phyloP scores from a whole-genome alignment of 2,797 vertebrate genomes.

The Chaunax sp. region DNA sequence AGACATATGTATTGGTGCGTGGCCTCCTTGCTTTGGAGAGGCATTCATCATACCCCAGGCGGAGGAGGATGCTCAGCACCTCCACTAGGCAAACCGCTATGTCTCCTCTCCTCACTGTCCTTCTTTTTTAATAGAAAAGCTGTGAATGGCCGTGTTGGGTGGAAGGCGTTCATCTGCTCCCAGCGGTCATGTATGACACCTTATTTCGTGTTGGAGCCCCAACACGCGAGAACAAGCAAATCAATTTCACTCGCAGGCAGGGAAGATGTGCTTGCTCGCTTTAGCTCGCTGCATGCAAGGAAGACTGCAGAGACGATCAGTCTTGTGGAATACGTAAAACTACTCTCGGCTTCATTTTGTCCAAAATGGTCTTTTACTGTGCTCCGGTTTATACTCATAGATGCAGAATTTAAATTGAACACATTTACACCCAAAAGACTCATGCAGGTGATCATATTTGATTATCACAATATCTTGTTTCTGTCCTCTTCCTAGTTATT shows the following conservation, averaged over 20 bases:
- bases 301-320: slow-evolving; percentile 23
- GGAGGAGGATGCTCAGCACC: slow-evolving; percentile 8
- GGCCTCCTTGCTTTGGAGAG: slow-evolving; percentile 1
- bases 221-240: slow-evolving; percentile 47
- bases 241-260: slow-evolving; percentile 54
- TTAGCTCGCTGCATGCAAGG: slow-evolving; percentile 2
- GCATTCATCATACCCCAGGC: slow-evolving; percentile 48
- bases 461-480: too few relatives aligned
- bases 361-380: neutral
- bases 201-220: slow-evolving; percentile 50
- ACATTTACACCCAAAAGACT: too few relatives aligned
- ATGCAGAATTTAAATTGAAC: too few relatives aligned
- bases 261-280: slow-evolving; percentile 19
- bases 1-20: slow-evolving; percentile 8
- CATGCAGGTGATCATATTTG: too few relatives aligned
- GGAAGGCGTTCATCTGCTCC: slow-evolving; percentile 53
- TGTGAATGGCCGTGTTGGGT: slow-evolving; percentile 48
- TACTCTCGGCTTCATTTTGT: slow-evolving; percentile 18
- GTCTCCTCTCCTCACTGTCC: slow-evolving; percentile 4
- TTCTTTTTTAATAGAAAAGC: slow-evolving; percentile 66
- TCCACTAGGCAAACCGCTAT: slow-evolving; percentile 8
- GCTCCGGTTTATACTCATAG: too few relatives aligned
- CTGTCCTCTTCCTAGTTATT: too few relatives aligned
- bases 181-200: slow-evolving; percentile 49
- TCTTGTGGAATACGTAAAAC: slow-evolving; percentile 26